Evolutionary conservation across 2,113 vertebrate genomes (phyloP).

Genomic region (Corvus hawaiiensis): DNA sequence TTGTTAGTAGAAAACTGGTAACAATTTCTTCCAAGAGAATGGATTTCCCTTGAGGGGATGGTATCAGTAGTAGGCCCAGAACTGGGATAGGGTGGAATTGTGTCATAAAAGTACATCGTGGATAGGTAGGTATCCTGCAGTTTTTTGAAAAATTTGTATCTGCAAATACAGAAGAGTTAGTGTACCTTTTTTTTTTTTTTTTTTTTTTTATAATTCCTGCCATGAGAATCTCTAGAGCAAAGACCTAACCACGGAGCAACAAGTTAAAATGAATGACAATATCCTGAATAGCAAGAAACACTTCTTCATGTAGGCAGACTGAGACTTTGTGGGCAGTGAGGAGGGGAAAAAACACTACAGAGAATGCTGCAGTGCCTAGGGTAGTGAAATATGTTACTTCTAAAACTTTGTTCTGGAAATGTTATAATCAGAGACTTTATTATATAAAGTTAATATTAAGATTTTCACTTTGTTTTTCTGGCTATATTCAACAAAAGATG

Average conservation of each 20-base stretch:
- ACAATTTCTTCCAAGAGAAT: background rate
- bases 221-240: background rate
- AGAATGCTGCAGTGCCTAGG: background rate
- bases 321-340: background rate
- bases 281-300: background rate
- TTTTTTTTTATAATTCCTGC: background rate
- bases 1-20: background rate
- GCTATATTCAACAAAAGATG: background rate
- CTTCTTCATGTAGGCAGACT: background rate
- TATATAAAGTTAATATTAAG: background rate
- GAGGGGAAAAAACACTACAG: background rate
- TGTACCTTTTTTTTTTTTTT: background rate
- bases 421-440: background rate
- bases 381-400: background rate
- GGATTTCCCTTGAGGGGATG: background rate
- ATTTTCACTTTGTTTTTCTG: background rate
- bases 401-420: background rate
- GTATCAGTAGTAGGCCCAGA: background rate
- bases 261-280: background rate
- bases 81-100: background rate
- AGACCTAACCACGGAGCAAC: background rate
- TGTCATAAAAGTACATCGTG: rapidly evolving
- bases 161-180: background rate
- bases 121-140: background rate
- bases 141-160: background rate